Evolutionary conservation across 1,140 invertebrate species (phyloP).

Genomic region (Listronotus oregonensis): DNA sequence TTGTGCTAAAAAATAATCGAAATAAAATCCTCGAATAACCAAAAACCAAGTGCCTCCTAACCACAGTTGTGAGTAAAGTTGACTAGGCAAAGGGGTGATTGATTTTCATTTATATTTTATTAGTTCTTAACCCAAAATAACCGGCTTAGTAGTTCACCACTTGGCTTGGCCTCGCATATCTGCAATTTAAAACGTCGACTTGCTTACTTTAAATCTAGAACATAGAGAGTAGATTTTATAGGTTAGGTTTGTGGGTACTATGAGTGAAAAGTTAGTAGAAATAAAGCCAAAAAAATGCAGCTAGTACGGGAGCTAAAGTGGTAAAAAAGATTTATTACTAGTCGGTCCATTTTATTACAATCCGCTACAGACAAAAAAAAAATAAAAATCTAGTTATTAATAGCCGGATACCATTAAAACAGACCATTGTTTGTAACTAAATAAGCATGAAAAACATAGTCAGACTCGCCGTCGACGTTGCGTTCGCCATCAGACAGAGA

Average conservation of each 20-base stretch:
- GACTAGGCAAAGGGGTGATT: slow-evolving; percentile 38
- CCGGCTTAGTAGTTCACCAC: slow-evolving; percentile 11
- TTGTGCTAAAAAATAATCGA: neutral
- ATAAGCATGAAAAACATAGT: too few relatives aligned
- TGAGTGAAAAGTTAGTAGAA: neutral
- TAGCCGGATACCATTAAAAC: too few relatives aligned
- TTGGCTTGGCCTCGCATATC: slow-evolving; percentile 31
- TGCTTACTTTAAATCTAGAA: slow-evolving; percentile 38
- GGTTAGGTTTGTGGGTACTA: neutral
- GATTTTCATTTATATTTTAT: slow-evolving; percentile 13
- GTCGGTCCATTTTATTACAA: too few relatives aligned
- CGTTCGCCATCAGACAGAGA: too few relatives aligned
- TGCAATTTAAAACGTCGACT: slow-evolving; percentile 35
- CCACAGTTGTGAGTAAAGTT: slow-evolving; percentile 12
- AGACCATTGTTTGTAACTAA: too few relatives aligned
- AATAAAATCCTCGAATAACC: neutral
- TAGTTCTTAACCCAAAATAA: neutral
- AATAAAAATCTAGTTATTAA: too few relatives aligned
- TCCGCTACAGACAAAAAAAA: too few relatives aligned
- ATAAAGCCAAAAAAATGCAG: slow-evolving; percentile 3
- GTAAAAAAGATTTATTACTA: too few relatives aligned
- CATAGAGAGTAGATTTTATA: slow-evolving; percentile 8
- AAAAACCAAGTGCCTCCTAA: neutral
- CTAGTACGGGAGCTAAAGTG: too few relatives aligned
- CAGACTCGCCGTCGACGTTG: too few relatives aligned